Percentiles rank a stretch among this genome's conserved stretches.
Evolutionary conservation across 1,140 invertebrate genomes (phyloP).

Genomic region (Neotoxoptera formosana): DNA sequence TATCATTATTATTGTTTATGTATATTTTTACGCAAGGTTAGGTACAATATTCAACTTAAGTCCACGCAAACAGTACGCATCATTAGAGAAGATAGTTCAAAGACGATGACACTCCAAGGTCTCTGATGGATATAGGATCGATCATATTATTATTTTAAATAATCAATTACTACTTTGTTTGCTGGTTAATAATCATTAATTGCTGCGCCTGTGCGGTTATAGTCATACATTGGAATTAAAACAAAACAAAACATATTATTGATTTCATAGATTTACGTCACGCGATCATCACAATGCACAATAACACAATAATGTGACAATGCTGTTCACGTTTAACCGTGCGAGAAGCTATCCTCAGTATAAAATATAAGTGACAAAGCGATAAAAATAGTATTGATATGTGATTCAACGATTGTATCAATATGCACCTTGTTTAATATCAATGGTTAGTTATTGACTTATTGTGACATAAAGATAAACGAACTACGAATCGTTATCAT

Average conservation of each 20-base stretch:
- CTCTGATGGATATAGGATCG: background rate
- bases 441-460: too few relatives aligned
- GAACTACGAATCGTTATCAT: too few relatives aligned
- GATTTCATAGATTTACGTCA: background rate
- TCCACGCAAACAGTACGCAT: background rate
- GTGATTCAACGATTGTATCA: background rate
- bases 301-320: background rate
- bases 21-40: background rate
- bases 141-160: slow-evolving; percentile 12
- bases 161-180: background rate
- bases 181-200: background rate
- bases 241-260: background rate
- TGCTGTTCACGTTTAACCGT: background rate
- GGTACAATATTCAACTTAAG: background rate
- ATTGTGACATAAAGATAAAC: too few relatives aligned
- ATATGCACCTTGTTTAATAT: background rate
- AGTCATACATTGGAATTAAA: background rate
- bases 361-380: background rate
- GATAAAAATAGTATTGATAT: background rate
- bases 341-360: background rate
- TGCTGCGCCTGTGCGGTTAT: background rate
- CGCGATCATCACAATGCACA: background rate
- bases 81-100: background rate
- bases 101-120: background rate
- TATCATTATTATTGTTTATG: background rate